These are phyloP conservation scores for Haplochromis burtoni DNA, from an alignment of 2,113 vertebrate species.

Conservation along the genomic window DNA sequence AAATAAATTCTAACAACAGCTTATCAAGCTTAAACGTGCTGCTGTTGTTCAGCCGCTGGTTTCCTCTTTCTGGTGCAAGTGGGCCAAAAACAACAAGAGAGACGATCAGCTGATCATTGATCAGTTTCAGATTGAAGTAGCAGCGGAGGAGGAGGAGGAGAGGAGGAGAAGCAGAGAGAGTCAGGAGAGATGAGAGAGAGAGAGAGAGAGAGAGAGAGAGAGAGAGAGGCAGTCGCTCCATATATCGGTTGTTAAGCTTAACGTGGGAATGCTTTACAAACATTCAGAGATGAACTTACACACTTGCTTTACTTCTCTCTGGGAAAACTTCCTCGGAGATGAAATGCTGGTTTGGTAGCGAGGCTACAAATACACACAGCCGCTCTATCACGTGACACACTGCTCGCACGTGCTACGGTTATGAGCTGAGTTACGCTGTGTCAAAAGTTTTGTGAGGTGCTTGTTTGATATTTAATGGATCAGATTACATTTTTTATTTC, in stretches of 20 bases:
- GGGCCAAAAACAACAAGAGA: rapidly evolving
- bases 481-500: not conserved
- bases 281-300: not conserved
- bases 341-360: rapidly evolving
- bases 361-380: rapidly evolving
- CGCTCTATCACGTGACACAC: rapidly evolving
- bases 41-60: no score
- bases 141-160: no score
- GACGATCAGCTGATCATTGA: not conserved
- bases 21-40: no score
- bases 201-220: no score
- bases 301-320: not conserved
- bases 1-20: no score
- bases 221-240: rapidly evolving
- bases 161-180: no score
- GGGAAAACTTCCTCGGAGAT: rapidly evolving
- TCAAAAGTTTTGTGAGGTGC: rapidly evolving
- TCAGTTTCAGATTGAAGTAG: rapidly evolving
- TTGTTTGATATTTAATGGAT: not conserved
- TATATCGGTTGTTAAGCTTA: rapidly evolving
- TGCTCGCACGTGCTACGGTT: rapidly evolving
- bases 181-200: no score
- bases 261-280: rapidly evolving
- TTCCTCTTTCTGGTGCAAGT: rapidly evolving
- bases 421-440: rapidly evolving